Conservation (phyloP, 1,140 invertebrate genomes). For the Hylyphantes graminicola region DNA sequence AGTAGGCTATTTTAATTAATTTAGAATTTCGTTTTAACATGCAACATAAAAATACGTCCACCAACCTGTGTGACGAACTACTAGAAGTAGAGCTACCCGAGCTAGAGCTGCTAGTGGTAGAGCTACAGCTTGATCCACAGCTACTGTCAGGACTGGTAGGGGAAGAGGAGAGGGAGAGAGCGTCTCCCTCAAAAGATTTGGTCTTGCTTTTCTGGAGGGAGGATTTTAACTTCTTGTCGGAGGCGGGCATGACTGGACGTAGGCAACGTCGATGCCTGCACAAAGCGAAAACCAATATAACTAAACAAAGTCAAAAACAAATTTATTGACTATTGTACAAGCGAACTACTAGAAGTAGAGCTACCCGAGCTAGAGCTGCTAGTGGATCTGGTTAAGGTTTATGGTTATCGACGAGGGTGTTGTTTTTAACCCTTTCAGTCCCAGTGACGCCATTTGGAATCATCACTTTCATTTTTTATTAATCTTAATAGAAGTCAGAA, state of each 20-base stretch:
- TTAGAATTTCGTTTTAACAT: background rate
- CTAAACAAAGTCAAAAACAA: no score
- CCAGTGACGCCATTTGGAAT: no score
- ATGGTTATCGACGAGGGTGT: no score
- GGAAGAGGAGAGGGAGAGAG: constrained; percentile 47
- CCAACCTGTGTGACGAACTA: background rate
- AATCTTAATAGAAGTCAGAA: no score
- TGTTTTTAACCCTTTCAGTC: no score
- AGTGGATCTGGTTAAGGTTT: no score
- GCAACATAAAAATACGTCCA: background rate
- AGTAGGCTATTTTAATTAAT: no score
- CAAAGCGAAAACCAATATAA: background rate
- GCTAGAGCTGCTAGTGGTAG: constrained; percentile 41
- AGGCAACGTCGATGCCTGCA: constrained; percentile 49
- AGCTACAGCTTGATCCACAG: constrained; percentile 54
- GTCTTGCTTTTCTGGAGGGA: constrained; percentile 18
- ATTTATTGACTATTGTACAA: no score
- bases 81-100: constrained; percentile 49
- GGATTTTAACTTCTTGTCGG: background rate
- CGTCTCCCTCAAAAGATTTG: constrained; percentile 27
- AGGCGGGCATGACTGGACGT: constrained; percentile 41
- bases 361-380: constrained; percentile 52
- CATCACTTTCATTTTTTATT: no score
- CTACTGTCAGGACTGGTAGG: constrained; percentile 55
- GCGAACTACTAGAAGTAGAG: constrained; percentile 28